phyloP scores from a whole-genome alignment of 2,888 invertebrate genomes.

The Epirrhoe alternata region DNA sequence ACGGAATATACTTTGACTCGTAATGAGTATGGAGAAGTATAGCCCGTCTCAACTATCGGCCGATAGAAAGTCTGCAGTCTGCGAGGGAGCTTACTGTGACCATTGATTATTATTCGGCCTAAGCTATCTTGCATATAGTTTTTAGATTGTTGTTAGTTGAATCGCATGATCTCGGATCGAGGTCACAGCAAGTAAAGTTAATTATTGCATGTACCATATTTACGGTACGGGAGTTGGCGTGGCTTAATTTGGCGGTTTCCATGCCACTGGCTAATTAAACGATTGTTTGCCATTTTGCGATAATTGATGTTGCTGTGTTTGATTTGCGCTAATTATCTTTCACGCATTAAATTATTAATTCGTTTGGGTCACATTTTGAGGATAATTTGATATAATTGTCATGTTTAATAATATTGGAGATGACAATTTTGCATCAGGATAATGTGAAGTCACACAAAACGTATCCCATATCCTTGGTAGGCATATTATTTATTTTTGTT shows the following conservation, averaged over 20 bases:
- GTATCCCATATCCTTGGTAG: not conserved
- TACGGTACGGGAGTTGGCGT: constrained; percentile 61
- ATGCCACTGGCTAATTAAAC: constrained; percentile 78
- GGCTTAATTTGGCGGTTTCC: constrained; percentile 79
- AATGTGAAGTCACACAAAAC: not conserved
- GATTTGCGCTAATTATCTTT: constrained; percentile 81
- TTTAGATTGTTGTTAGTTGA: not conserved
- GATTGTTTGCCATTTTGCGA: constrained; percentile 81
- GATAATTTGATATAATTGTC: constrained; percentile 46
- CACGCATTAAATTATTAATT: constrained; percentile 71
- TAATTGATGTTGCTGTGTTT: constrained; percentile 81
- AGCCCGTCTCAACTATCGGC: no score
- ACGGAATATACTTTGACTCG: no score
- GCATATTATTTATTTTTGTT: no score
- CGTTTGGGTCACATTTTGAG: constrained; percentile 51
- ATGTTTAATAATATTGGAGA: constrained; percentile 27
- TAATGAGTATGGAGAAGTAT: no score
- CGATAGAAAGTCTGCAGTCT: no score
- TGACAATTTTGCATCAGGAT: not conserved
- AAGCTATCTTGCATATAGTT: no score
- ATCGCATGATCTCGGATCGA: constrained; percentile 4
- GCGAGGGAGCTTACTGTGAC: no score
- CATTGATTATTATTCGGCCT: no score
- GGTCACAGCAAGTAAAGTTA: constrained; percentile 52
- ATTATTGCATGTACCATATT: constrained; percentile 64